These are phyloP conservation scores for Hofmannophila pseudospretella DNA, from an alignment of 2,888 invertebrate species.

Conservation along the genomic window DNA sequence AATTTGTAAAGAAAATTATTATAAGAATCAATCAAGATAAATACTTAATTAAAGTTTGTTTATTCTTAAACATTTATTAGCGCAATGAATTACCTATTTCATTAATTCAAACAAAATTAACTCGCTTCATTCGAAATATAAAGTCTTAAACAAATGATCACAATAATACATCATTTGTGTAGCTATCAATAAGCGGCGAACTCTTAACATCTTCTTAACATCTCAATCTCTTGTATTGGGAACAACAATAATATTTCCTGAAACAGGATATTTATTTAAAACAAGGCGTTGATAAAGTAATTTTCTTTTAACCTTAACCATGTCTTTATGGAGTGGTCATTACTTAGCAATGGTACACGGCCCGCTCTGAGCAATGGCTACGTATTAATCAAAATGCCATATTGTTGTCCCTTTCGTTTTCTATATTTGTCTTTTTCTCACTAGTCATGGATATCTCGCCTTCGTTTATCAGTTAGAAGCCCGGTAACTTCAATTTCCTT, in stretches of 20 bases:
- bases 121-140: no score
- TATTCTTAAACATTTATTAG: no score
- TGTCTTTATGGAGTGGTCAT: conserved; percentile 78
- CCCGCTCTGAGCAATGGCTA: conserved; percentile 76
- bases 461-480: conserved; percentile 43
- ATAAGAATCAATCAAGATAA: no score
- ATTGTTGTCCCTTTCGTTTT: conserved; percentile 62
- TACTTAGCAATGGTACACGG: conserved; percentile 78
- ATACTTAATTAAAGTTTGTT: no score
- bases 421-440: conserved; percentile 48
- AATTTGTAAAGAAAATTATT: no score
- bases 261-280: conserved; percentile 78
- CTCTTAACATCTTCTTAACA: conserved; percentile 69
- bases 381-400: conserved; percentile 78
- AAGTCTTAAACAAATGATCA: conserved; percentile 55
- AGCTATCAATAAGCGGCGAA: conserved; percentile 71
- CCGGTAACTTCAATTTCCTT: conserved; percentile 28
- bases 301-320: conserved; percentile 79
- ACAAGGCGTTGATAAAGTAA: conserved; percentile 79
- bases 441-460: conserved; percentile 69
- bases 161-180: conserved; percentile 70
- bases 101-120: conserved; percentile 11
- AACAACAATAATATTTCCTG: conserved; percentile 77
- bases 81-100: no score
- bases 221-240: conserved; percentile 76